phyloP scores from a whole-genome alignment of 2,888 invertebrate genomes.

The Piscicola geometra region DNA sequence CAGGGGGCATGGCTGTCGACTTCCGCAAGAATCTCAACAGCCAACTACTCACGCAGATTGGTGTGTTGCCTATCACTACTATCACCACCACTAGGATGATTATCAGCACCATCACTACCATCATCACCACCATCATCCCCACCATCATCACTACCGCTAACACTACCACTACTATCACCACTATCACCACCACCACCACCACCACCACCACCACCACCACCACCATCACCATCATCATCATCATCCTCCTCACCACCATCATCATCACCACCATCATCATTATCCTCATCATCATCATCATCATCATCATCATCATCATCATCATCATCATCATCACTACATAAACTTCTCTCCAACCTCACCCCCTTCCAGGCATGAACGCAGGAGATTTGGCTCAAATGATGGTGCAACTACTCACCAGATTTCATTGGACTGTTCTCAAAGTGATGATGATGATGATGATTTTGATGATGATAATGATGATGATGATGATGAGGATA shows the following conservation, averaged over 20 bases:
- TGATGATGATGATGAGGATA: too few species aligned
- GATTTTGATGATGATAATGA: too few species aligned
- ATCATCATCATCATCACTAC: too few species aligned
- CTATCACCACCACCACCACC: neutral
- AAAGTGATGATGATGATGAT: constrained; percentile 9
- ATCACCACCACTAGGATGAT: neutral
- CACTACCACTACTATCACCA: neutral
- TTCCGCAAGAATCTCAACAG: constrained; percentile 46
- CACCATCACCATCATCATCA: constrained; percentile 2
- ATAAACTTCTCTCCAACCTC: neutral
- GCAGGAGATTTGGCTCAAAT: constrained; percentile 37
- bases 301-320: too few species aligned
- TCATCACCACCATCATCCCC: constrained; percentile 18
- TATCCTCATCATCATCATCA: constrained; percentile 45
- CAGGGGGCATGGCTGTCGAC: constrained; percentile 52
- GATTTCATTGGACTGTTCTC: constrained; percentile 30
- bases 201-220: constrained; percentile 23
- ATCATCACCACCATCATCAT: constrained; percentile 57
- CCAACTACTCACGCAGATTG: neutral
- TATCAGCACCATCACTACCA: neutral
- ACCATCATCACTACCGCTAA: neutral
- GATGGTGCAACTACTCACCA: constrained; percentile 25
- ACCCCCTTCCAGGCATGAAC: constrained; percentile 44
- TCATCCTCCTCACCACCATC: constrained; percentile 52
- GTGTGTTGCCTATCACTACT: neutral